These are phyloP conservation scores for Malurus cyaneus DNA, from an alignment of 2,113 vertebrate genomes.

Conservation along the genomic window DNA sequence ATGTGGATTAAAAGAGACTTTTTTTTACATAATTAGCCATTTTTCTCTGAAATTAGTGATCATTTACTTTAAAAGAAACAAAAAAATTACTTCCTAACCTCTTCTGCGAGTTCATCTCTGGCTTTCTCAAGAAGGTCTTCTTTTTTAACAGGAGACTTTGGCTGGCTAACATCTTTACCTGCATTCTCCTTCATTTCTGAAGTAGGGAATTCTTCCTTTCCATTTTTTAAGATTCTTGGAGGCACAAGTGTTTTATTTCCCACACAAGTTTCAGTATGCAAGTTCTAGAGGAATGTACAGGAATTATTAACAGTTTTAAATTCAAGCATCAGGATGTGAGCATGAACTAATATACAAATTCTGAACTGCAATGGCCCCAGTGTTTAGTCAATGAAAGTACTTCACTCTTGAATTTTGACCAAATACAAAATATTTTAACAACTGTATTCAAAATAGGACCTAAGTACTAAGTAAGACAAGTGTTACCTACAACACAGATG, in stretches of 20 bases:
- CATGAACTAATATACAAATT: not conserved
- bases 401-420: not conserved
- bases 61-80: not conserved
- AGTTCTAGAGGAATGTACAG: constrained; percentile 17
- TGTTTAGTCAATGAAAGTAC: not conserved
- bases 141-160: not conserved
- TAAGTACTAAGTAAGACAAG: not conserved
- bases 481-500: not conserved
- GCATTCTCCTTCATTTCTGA: not conserved
- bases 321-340: not conserved
- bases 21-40: not conserved
- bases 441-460: not conserved
- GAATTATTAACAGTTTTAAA: not conserved
- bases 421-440: not conserved
- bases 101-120: constrained; percentile 67
- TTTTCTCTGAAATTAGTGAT: not conserved
- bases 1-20: not conserved
- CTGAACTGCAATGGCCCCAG: not conserved
- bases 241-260: not conserved
- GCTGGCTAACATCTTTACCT: not conserved
- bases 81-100: constrained; percentile 54
- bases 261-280: not conserved
- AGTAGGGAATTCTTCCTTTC: not conserved
- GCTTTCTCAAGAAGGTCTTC: constrained; percentile 26
- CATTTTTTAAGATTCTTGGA: not conserved